Evolutionary conservation across 2,797 vertebrate genomes (phyloP), one percentile per base, ranked within the genome.

Genomic region (Argyrosomus regius): DNA sequence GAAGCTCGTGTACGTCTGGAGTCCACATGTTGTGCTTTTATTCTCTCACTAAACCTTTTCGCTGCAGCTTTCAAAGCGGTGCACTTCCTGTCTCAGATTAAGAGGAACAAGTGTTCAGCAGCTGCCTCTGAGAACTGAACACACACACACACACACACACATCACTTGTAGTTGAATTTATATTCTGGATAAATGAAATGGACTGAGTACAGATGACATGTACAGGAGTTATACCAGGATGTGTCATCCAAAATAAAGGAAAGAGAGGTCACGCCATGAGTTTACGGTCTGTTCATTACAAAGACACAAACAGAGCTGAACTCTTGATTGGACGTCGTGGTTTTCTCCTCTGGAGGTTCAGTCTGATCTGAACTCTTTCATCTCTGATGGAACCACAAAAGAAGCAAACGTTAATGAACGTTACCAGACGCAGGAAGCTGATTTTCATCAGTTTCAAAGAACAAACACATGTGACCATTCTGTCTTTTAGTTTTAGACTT

Each of bases 41-140:
- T 17, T 61, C 17, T 64, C 6, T 65, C 17, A 14, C 7, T 9
- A 39, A 39, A 39, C 35, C 35, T 39, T 31, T 7, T 31, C 31
- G 7, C 49, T 48, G 46, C 49, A 57, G 77, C 54, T 52, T 57
- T 66, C 20, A 18, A 49, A 35, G 26, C 24, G 16, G 53, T 12
- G 22, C 24, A 57, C 80, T 85, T 89, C 86, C 83, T 83, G 77
- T 64, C 68, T 73, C 80, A 70, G 77, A 66, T 77, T 61, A 59
- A 49, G 28, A 52, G 65, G 57, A 81, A 53, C 80, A 75, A 78
- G 71, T 73, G 80, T 56, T 57, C 72, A 50, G 41, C 84, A 85
- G 85, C 61, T 83, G 84, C 12, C 14, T 46, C 60, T 9, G 1
- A 3, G 60, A 28, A 46, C 31, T 43, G n/a, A 26, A 56, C 61